Percentiles rank a stretch among this genome's conserved stretches.
phyloP scores from a whole-genome alignment of 1,140 invertebrate genomes.

The Micrasema minimum region DNA sequence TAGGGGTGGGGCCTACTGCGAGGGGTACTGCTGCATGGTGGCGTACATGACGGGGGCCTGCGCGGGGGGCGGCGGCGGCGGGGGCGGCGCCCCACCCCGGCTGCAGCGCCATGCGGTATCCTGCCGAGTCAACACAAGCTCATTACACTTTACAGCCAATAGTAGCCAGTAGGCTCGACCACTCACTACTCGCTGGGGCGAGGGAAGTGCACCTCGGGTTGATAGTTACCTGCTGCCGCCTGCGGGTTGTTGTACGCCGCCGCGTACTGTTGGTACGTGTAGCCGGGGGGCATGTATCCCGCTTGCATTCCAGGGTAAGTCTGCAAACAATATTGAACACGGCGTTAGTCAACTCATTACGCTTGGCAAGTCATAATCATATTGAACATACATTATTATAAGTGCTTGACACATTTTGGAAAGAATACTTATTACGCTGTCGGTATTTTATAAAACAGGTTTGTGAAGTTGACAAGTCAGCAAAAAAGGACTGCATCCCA shows the following conservation, averaged over 20 bases:
- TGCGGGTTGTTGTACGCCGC: constrained; percentile 49
- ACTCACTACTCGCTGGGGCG: too few species aligned
- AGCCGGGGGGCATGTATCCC: constrained; percentile 47
- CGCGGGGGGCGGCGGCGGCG: constrained; percentile 67
- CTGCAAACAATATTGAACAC: constrained; percentile 37
- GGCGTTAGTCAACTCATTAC: too few species aligned
- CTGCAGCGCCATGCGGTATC: constrained; percentile 62
- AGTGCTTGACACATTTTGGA: too few species aligned
- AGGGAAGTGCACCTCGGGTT: too few species aligned
- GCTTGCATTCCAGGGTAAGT: constrained; percentile 48
- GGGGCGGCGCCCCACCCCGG: constrained; percentile 68
- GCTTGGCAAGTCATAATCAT: too few species aligned
- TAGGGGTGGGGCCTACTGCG: constrained; percentile 69
- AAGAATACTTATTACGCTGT: too few species aligned
- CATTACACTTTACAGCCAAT: constrained; percentile 25
- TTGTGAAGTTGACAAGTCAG: too few species aligned
- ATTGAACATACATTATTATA: too few species aligned
- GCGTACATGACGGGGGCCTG: constrained; percentile 78
- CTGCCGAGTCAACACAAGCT: constrained; percentile 48
- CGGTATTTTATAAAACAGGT: too few species aligned
- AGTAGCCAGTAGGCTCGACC: neutral
- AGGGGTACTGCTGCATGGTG: constrained; percentile 82
- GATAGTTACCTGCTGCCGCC: constrained; percentile 36
- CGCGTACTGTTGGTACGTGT: constrained; percentile 47
- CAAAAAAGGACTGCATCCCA: too few species aligned